Evolutionary conservation across 2,113 vertebrate species (phyloP).

Genomic region (Chaetops frenatus): DNA sequence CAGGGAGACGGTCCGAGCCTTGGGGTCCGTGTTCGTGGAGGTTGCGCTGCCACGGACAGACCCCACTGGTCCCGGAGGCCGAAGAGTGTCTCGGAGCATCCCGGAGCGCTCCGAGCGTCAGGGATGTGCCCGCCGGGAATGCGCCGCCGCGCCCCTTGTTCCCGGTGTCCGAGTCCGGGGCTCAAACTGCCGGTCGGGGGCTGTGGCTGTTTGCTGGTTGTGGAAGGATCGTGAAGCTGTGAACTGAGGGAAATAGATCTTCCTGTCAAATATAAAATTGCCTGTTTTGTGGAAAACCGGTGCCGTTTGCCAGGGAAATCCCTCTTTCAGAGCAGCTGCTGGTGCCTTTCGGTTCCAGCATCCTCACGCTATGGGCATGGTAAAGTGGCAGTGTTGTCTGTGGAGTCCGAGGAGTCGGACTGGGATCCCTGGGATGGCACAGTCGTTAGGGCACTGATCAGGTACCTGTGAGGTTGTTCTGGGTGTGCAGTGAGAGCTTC

Average conservation of each 20-base stretch:
- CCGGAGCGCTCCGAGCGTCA: background rate
- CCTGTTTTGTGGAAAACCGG: background rate
- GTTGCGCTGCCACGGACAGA: background rate
- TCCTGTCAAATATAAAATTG: background rate
- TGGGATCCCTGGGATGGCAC: background rate
- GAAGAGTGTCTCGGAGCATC: background rate
- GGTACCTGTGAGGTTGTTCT: background rate
- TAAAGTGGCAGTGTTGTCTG: fast-evolving
- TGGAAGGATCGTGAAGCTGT: background rate
- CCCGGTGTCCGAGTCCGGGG: background rate
- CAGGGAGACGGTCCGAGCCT: background rate
- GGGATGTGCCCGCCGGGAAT: background rate
- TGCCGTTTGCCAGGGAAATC: background rate
- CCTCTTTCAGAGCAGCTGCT: background rate
- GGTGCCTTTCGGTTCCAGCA: background rate
- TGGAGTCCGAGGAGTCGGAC: background rate
- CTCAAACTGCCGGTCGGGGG: background rate
- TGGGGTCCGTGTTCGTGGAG: background rate
- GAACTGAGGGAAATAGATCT: background rate
- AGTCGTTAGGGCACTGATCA: too few species aligned
- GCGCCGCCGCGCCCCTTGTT: background rate
- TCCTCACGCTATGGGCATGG: fast-evolving
- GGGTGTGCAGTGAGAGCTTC: fast-evolving
- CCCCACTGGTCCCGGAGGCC: background rate
- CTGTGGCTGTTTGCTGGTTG: background rate